Conservation (phyloP, 37 sponge, comb jelly and placozoan genomes). For the Chondrosia reniformis region DNA sequence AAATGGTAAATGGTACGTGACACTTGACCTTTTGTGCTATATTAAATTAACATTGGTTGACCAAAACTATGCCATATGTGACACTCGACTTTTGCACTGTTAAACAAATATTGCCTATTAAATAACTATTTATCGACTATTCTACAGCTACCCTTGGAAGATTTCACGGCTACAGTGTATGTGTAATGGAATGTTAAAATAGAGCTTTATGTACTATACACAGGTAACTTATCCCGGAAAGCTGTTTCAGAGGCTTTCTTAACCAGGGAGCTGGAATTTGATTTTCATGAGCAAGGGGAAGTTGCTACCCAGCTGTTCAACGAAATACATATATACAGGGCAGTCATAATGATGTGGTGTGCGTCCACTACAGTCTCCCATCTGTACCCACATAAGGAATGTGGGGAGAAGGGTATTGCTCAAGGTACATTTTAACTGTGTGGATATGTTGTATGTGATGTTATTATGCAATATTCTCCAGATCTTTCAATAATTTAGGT, state of each 20-base stretch:
- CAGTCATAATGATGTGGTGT: background rate
- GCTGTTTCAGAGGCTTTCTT: background rate
- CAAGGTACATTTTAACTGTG: background rate
- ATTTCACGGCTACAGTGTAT: too few relatives aligned
- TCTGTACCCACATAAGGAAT: background rate
- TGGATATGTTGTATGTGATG: background rate
- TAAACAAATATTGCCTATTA: too few relatives aligned
- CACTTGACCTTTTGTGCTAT: too few relatives aligned
- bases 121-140: too few relatives aligned
- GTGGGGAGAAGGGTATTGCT: background rate
- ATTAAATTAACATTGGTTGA: too few relatives aligned
- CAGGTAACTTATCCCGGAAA: background rate
- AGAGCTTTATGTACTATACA: background rate
- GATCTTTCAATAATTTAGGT: background rate
- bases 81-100: too few relatives aligned
- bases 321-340: background rate
- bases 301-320: background rate
- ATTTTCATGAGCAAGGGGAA: background rate
- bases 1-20: too few relatives aligned
- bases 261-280: background rate
- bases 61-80: too few relatives aligned
- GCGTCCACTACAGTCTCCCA: background rate
- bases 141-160: too few relatives aligned
- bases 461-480: background rate
- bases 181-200: too few relatives aligned